phyloP scores from a whole-genome alignment of 2,888 invertebrate genomes.

The Mechanitis messenoides region DNA sequence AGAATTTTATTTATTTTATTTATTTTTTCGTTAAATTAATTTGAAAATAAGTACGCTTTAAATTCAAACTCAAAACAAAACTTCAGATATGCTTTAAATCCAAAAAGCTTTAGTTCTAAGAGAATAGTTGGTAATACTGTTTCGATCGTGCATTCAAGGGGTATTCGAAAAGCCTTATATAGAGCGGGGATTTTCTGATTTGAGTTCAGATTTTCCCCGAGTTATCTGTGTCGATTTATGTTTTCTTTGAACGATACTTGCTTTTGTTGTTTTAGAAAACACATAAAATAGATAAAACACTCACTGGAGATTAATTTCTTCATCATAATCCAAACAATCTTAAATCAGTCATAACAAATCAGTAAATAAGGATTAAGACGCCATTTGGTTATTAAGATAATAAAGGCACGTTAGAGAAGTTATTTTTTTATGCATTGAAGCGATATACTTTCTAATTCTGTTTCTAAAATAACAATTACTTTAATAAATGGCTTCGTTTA shows the following conservation, averaged over 20 bases:
- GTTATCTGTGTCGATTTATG: slow-evolving; percentile 39
- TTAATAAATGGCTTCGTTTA: too few species aligned
- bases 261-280: slow-evolving; percentile 28
- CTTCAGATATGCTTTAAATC: not conserved
- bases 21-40: too few species aligned
- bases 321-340: slow-evolving; percentile 1
- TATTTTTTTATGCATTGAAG: not conserved
- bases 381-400: not conserved
- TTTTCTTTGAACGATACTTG: slow-evolving; percentile 29
- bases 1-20: too few species aligned
- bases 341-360: slow-evolving; percentile 19
- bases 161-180: slow-evolving; percentile 44
- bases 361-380: slow-evolving; percentile 22
- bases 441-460: not conserved
- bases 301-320: slow-evolving; percentile 17
- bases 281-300: slow-evolving; percentile 23
- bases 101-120: not conserved
- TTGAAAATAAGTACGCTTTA: too few species aligned
- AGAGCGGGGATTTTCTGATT: slow-evolving; percentile 60
- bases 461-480: too few species aligned
- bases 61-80: not conserved
- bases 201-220: slow-evolving; percentile 51
- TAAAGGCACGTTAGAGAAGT: not conserved
- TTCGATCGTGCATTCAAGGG: not conserved
- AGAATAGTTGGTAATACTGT: not conserved